phyloP scores from a whole-genome alignment of 2,888 invertebrate species.

The Willowsia nigromaculata region DNA sequence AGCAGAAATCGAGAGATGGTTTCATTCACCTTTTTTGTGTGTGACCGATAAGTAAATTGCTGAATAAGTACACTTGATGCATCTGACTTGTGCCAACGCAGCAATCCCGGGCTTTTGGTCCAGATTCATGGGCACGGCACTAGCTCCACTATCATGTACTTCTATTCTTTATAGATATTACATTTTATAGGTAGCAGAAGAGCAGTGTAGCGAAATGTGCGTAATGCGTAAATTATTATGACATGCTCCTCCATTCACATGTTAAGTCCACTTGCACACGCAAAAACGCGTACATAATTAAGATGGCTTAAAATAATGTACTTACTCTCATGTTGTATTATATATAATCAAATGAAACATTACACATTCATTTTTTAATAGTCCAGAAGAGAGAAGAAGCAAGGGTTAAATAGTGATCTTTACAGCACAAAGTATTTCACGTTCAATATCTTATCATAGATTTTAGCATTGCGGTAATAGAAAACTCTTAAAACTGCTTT shows the following conservation, averaged over 20 bases:
- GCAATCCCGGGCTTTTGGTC: constrained; percentile 67
- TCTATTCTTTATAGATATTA: not conserved
- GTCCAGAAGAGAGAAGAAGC: not conserved
- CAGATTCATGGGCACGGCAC: constrained; percentile 65
- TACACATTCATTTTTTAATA: not conserved
- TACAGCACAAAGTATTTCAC: constrained; percentile 23
- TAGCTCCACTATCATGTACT: not conserved
- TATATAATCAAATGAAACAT: no score
- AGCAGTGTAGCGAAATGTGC: constrained; percentile 17
- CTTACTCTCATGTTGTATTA: no score
- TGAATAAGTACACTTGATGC: constrained; percentile 71
- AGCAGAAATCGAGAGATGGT: constrained; percentile 69
- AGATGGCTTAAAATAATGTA: constrained; percentile 12
- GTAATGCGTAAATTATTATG: constrained; percentile 11
- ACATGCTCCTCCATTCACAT: not conserved
- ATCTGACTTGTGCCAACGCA: constrained; percentile 70
- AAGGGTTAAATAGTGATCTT: constrained; percentile 22
- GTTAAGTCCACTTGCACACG: constrained; percentile 12
- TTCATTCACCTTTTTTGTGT: constrained; percentile 69
- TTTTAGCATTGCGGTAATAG: not conserved
- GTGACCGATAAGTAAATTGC: constrained; percentile 70
- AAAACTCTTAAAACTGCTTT: not conserved
- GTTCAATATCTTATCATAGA: not conserved
- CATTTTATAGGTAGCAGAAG: constrained; percentile 11
- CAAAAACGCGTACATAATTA: constrained; percentile 58